A percentile compares a stretch with the other conserved stretches of the same genome.
phyloP scores from a whole-genome alignment of 2,888 invertebrate genomes.

The Synergus gifuensis region DNA sequence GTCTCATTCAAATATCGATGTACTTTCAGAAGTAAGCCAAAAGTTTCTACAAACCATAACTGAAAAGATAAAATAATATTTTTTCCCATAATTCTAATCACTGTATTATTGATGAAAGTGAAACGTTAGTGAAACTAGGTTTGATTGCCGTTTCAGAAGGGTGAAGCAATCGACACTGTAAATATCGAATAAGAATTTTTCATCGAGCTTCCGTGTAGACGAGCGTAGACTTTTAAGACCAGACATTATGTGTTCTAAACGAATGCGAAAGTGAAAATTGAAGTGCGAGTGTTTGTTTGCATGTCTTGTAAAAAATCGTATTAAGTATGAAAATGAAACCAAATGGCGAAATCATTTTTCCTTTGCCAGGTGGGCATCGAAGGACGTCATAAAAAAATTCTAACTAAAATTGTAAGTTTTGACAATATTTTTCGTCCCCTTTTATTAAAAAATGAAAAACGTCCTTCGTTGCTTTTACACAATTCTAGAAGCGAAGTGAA shows the following conservation, averaged over 20 bases:
- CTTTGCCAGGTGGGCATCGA: not conserved
- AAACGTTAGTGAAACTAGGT: not conserved
- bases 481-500: conserved; percentile 16
- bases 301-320: conserved; percentile 34
- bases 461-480: not conserved
- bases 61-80: conserved; percentile 37
- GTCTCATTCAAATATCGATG: conserved; percentile 32
- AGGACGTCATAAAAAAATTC: not conserved
- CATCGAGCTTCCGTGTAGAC: conserved; percentile 55
- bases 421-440: not conserved
- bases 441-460: not conserved
- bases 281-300: conserved; percentile 32
- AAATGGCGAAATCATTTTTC: conserved; percentile 19
- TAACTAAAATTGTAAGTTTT: not conserved
- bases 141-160: not conserved
- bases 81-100: conserved; percentile 29
- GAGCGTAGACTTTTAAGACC: conserved; percentile 44
- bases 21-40: conserved; percentile 24
- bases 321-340: not conserved
- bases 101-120: conserved; percentile 32
- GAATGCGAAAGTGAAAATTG: conserved; percentile 34
- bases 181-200: conserved; percentile 46
- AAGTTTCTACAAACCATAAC: conserved; percentile 9
- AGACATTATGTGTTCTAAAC: conserved; percentile 33
- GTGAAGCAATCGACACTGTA: conserved; percentile 27